Evolutionary conservation across 2,113 vertebrate genomes (phyloP).

Genomic region (Cavia aperea): DNA sequence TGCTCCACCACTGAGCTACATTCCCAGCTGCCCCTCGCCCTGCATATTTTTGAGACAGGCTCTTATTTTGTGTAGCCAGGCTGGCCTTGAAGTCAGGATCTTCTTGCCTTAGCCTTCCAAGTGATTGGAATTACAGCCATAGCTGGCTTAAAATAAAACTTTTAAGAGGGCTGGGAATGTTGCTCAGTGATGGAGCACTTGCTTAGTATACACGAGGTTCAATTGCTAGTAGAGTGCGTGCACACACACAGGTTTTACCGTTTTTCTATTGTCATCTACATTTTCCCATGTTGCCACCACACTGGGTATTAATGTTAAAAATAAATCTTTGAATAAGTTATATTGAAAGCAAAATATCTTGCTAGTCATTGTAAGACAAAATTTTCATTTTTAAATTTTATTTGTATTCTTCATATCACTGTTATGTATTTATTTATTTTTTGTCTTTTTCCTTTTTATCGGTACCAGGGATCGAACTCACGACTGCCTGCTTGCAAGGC

Average conservation of each 20-base stretch:
- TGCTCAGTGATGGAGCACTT: not conserved
- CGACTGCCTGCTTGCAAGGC: no score
- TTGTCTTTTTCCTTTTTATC: no score
- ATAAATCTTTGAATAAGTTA: not conserved
- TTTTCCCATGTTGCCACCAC: not conserved
- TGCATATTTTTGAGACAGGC: not conserved
- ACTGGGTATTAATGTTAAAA: not conserved
- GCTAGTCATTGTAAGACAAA: not conserved
- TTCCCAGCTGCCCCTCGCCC: not conserved
- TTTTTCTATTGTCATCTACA: not conserved
- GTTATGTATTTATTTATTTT: no score
- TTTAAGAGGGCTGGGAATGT: not conserved
- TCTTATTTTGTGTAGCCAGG: not conserved
- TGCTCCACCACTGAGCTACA: not conserved
- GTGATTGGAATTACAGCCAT: not conserved
- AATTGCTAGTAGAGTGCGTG: not conserved
- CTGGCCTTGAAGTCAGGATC: not conserved
- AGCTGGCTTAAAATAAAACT: not conserved
- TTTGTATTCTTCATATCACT: not conserved
- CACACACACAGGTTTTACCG: not conserved
- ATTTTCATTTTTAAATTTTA: not conserved
- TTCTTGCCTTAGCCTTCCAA: not conserved
- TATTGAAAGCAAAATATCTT: not conserved
- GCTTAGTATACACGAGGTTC: not conserved
- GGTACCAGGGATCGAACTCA: no score